These are phyloP conservation scores for Lepus timidus DNA, from an alignment of 2,113 vertebrate species.

Conservation along the genomic window DNA sequence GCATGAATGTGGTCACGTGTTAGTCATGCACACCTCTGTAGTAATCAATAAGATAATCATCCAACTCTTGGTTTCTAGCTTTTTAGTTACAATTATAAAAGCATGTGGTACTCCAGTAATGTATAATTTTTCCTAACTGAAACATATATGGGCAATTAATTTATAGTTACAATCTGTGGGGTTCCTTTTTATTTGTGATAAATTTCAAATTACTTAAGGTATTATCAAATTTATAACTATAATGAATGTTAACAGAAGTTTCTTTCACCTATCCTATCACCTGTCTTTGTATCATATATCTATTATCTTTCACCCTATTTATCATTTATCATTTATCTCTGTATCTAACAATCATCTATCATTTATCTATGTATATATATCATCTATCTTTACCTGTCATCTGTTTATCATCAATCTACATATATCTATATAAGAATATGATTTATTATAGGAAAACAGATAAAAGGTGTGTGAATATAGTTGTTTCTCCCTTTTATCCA, in stretches of 20 bases:
- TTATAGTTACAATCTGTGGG: not conserved
- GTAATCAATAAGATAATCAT: not conserved
- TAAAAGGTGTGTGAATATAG: not conserved
- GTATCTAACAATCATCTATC: not conserved
- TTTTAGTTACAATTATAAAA: not conserved
- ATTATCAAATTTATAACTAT: constrained; percentile 20
- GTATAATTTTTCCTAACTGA: constrained; percentile 11
- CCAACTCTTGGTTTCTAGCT: not conserved
- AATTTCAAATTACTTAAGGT: not conserved
- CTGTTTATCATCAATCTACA: not conserved
- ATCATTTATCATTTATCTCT: not conserved
- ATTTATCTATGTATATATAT: not conserved
- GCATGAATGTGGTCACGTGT: not conserved
- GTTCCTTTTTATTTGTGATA: constrained; percentile 20
- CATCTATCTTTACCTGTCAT: not conserved
- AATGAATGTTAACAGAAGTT: not conserved
- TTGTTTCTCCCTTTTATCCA: not conserved
- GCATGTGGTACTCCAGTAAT: not conserved
- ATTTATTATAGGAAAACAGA: not conserved
- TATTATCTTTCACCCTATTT: not conserved
- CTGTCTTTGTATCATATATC: too few relatives aligned
- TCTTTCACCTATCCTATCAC: too few relatives aligned
- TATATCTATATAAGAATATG: not conserved
- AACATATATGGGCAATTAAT: not conserved
- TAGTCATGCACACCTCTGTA: not conserved